Evolutionary conservation across 2,888 invertebrate genomes (phyloP), one percentile per base, ranked within the genome.

Genomic region (Drosophila nr. perissopoda): DNA sequence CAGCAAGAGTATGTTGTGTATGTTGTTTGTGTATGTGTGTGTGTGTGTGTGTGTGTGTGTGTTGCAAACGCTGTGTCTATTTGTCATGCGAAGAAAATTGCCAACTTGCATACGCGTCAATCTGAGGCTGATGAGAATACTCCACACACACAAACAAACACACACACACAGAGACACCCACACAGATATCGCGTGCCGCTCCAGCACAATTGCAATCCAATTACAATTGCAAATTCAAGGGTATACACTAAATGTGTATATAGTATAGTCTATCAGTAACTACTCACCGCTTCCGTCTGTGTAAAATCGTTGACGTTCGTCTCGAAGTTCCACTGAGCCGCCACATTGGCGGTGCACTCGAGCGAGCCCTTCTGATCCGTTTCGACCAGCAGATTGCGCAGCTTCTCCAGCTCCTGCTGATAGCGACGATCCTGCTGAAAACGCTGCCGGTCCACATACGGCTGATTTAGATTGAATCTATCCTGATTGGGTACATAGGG

Each of bases 251-350:
- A 31, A 63, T 72, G 58, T 57, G 16, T 52, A 51, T 61, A 40
- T 29, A 21, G 66, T 40, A 40, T 56, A 38, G 58, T 57, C 51
- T 36, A 49, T 51, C 21, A 51, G 27, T 25, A 40, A 53, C 21
- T 61, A 95, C 97, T 96, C 92, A 97, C 97, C 92, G 97, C 97
- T 89, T 96, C 96, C 81, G 96, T 94, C 93, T 97, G 97, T 1
- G 96, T 96, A 54, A 94, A 95, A 92, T 97, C 96, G 93, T 97
- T 97, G 45, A 97, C 97, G 90, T 97, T 96, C 6, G 97, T 97
- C 93, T 97, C 97, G 90, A 97, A 97, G 91, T 96, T 96, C 97
- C 97, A 97, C 90, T 97, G 97, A 1, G 97, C 96, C 0, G 95
- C 96, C n/a, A 97, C 97, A 92, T 97, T 97, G 59, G 95, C 96